Conservation (phyloP, 2,888 invertebrate species). For the Drosophila meridiana region DNA sequence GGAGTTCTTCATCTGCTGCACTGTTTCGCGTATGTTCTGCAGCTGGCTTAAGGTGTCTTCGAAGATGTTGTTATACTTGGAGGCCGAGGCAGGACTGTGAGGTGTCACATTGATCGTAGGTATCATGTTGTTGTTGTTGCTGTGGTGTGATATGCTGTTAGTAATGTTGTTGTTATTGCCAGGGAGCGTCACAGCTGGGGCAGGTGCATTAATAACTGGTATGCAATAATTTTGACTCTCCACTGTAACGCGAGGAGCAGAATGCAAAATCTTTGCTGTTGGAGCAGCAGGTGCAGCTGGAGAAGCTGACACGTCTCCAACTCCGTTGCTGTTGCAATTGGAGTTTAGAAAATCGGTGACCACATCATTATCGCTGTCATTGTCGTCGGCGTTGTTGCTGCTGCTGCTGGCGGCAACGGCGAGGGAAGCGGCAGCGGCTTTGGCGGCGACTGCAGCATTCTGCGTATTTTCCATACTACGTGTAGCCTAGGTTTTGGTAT, state of each 20-base stretch:
- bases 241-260: slow-evolving; percentile 52
- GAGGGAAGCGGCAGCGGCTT: slow-evolving; percentile 21
- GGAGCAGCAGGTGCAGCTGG: slow-evolving; percentile 16
- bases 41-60: slow-evolving; percentile 85
- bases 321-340: slow-evolving; percentile 68
- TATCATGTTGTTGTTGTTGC: slow-evolving; percentile 86
- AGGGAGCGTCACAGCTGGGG: slow-evolving; percentile 29
- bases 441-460: slow-evolving; percentile 41
- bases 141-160: slow-evolving; percentile 43
- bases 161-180: slow-evolving; percentile 42
- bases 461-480: slow-evolving; percentile 74
- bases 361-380: slow-evolving; percentile 85
- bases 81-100: slow-evolving; percentile 93
- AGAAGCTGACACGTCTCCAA: slow-evolving; percentile 36
- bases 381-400: slow-evolving; percentile 72
- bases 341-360: slow-evolving; percentile 85
- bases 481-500: slow-evolving; percentile 35
- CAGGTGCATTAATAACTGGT: slow-evolving; percentile 82
- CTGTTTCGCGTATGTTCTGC: slow-evolving; percentile 85
- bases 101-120: slow-evolving; percentile 95
- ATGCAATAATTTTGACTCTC: slow-evolving; percentile 82
- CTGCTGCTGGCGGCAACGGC: slow-evolving; percentile 8
- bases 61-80: slow-evolving; percentile 89
- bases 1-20: slow-evolving; percentile 85
- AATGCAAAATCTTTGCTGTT: slow-evolving; percentile 38